Base-by-base conservation (phyloP, 2,113 vertebrate species). In the Cervus canadensis region DNA sequence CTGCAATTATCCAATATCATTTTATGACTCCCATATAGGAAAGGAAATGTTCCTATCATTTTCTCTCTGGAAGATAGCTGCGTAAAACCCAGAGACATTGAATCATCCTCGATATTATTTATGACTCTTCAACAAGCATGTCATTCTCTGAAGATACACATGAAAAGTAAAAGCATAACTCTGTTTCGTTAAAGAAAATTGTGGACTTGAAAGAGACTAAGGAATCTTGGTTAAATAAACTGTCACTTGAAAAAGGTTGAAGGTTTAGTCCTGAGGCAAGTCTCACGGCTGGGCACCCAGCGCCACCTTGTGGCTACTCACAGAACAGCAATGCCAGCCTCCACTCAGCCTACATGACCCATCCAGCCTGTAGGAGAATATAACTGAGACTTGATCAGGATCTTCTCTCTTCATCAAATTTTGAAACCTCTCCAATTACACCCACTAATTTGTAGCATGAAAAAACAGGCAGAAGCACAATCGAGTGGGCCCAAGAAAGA, bases 101-200 rank as follows among this genome's bases (percentile, higher is more conserved):
- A 94, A 81, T 96, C 95, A 76, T 90, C 64, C 59, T 23, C 52
- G 1, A 0, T 45, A 82, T 81, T 82, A 82, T 59, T 86, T 87
- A 26, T 30, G 84, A 87, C 71, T 62, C 60, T 89, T 84, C 56
- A 59, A 88, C 67, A 57, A 62, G 43, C 71, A 23, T 59, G 94
- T 96, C 95, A 87, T 30, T 95, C 87, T 87, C 60, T n/a, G 52
- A 95, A 90, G 50, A 50, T 60, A 67, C 36, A 60, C 13, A 17
- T 19, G 3, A 85, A 82, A 88, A 23, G 10, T 56, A 6, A 8
- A 90, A 43, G 50, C 33, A 33, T 59, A 91, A 33, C 54, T 87
- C 74, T 84, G 14, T 30, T 60, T 90, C 43, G 82, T 62, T 94
- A 82, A 93, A 84, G 74, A 81, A 97, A 96, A 91, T 56, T 33